A percentile compares a stretch with the other conserved stretches of the same genome.
Evolutionary conservation across 2,888 invertebrate species (phyloP).

Genomic region (Trisateles emortualis): DNA sequence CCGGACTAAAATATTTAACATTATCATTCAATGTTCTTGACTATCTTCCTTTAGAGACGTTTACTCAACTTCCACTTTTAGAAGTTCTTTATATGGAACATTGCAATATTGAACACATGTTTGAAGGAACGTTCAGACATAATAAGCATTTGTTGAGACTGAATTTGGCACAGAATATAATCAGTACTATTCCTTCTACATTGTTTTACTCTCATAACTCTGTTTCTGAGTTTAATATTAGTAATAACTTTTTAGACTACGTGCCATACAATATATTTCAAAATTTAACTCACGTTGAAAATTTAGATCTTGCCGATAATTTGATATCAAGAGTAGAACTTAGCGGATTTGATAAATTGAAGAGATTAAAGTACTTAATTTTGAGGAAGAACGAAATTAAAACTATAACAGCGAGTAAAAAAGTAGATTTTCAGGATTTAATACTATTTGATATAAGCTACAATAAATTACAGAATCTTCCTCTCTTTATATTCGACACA

Average conservation of each 20-base stretch:
- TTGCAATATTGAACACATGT: constrained; percentile 89
- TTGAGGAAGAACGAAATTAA: constrained; percentile 80
- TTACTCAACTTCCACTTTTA: constrained; percentile 92
- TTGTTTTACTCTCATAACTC: constrained; percentile 90
- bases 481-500: constrained; percentile 69
- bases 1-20: constrained; percentile 91
- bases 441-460: constrained; percentile 75
- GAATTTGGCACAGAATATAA: constrained; percentile 91
- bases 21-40: constrained; percentile 93
- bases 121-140: constrained; percentile 90
- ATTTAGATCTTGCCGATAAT: constrained; percentile 90
- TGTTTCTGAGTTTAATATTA: constrained; percentile 91
- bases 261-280: constrained; percentile 92
- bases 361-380: constrained; percentile 73
- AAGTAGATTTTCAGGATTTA: constrained; percentile 69
- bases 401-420: constrained; percentile 68
- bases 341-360: constrained; percentile 78
- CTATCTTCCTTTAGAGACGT: constrained; percentile 89
- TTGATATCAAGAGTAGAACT: constrained; percentile 90
- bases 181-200: constrained; percentile 88
- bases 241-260: constrained; percentile 91
- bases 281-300: constrained; percentile 91
- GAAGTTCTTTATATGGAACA: constrained; percentile 91
- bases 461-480: constrained; percentile 72
- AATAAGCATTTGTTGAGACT: constrained; percentile 92